Evolutionary conservation across 2,888 invertebrate species (phyloP), one percentile per base, ranked within the genome.

Genomic region (Metopia argyrocephala): DNA sequence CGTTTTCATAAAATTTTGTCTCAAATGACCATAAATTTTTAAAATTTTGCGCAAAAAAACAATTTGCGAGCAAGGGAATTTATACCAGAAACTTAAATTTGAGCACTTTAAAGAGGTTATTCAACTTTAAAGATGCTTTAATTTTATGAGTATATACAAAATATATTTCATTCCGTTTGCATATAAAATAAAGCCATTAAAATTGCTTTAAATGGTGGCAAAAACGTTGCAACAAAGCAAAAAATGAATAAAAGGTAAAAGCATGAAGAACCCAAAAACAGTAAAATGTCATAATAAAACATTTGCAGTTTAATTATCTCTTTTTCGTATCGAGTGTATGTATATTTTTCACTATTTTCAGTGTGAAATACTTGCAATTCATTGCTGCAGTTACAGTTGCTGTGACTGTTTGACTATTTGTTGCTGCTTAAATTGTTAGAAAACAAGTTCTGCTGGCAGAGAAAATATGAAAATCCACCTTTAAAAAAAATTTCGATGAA

Each of bases 101-200:
- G n/a, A n/a, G n/a, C n/a, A n/a, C n/a, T n/a, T n/a, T 38, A 38
- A 15, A 38, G 59, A 71, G 54, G 70, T 71, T 52, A 78, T 65
- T 78, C 66, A 71, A 71, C 78, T 61, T 59, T 9, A 66, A 66
- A 52, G 65, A 78, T 71, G 59, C 71, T 69, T 70, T 57, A 71
- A 52, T 71, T 46, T 31, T 5, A 28, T 54, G 0, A 7, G 27
- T 52, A 9, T n/a, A 18, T 9, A 28, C 56, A 68, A 56, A 28
- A 28, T 12, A 62, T 56, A 23, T 76, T 48, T 7, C 18, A 31
- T 59, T 15, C n/a, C 54, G 48, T 9, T 46, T 6, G 7, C n/a
- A 76, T 31, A 52, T 52, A 68, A 75, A 75, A 75, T 38, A 38
- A 12, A 68, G 61, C 52, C 75, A 75, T 75, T 69, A 62, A 76